A percentile compares a stretch with the other conserved stretches of the same genome.
phyloP scores from a whole-genome alignment of 2,888 invertebrate species.

The Andrena fulva region DNA sequence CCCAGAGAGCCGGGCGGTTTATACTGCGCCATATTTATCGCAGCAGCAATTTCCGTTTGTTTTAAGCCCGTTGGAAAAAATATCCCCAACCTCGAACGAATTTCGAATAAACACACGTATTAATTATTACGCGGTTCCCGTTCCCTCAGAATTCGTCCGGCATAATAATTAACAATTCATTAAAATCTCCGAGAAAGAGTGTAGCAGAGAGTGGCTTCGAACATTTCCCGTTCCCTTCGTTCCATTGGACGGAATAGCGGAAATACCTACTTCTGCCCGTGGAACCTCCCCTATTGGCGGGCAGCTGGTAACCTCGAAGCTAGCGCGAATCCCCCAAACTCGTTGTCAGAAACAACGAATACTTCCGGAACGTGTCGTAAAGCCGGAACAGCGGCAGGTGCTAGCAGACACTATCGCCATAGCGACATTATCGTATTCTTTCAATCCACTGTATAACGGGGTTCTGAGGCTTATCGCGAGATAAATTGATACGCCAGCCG shows the following conservation, averaged over 20 bases:
- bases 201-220: no score
- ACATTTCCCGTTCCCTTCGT: no score
- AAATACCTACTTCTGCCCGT: no score
- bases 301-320: no score
- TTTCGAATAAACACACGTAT: neutral
- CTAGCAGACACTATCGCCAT: constrained; percentile 3
- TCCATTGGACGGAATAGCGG: no score
- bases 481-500: constrained; percentile 46
- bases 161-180: no score
- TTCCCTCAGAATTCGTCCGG: no score
- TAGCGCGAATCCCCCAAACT: no score
- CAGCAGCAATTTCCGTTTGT: neutral
- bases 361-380: neutral
- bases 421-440: constrained; percentile 3
- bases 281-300: no score
- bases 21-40: constrained; percentile 2
- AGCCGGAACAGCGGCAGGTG: neutral
- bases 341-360: neutral
- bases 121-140: no score
- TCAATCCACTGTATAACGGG: neutral
- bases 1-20: neutral
- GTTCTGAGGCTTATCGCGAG: constrained; percentile 22
- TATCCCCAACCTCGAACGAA: no score
- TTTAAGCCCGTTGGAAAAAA: constrained; percentile 7
- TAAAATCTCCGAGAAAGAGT: no score